A percentile compares a stretch with the other conserved stretches of the same genome.
Conservation (phyloP, 2,797 vertebrate genomes). For the Erpetoichthys calabaricus region DNA sequence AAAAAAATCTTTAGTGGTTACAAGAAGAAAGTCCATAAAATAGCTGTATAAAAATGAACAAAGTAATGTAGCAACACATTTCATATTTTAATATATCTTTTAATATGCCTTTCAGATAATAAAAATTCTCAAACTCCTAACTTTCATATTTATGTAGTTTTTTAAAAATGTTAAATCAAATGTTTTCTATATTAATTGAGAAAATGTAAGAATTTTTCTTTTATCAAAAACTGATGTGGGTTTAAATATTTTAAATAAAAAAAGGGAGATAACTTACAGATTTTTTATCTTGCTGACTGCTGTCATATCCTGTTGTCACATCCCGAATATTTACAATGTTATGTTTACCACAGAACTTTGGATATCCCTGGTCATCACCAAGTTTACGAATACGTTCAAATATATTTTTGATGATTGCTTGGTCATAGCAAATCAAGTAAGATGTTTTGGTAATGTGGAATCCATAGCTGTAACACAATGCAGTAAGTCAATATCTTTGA, state of each 20-base stretch:
- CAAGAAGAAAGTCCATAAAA: too few relatives aligned
- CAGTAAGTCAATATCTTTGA: not conserved
- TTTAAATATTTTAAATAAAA: not conserved
- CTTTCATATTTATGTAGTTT: too few relatives aligned
- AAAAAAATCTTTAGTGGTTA: too few relatives aligned
- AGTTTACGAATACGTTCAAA: slow-evolving; percentile 74
- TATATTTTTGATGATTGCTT: slow-evolving; percentile 64
- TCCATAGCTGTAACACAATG: slow-evolving; percentile 60
- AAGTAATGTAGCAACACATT: too few relatives aligned
- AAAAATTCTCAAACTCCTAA: too few relatives aligned
- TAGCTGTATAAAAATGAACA: too few relatives aligned
- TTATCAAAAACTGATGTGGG: not conserved
- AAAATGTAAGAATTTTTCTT: too few relatives aligned
- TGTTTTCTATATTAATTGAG: too few relatives aligned
- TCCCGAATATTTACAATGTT: slow-evolving; percentile 62
- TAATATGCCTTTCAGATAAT: too few relatives aligned
- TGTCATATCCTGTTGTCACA: slow-evolving; percentile 79
- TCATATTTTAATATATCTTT: too few relatives aligned
- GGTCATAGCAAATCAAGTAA: slow-evolving; percentile 77
- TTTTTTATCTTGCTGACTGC: slow-evolving; percentile 56
- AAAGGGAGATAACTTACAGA: slow-evolving; percentile 50
- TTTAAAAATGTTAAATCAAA: too few relatives aligned
- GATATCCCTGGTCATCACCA: slow-evolving; percentile 50
- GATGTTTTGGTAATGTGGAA: slow-evolving; percentile 79
- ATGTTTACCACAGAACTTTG: slow-evolving; percentile 52